Evolutionary conservation across 2,113 vertebrate genomes (phyloP).

Genomic region (Abramis brama): DNA sequence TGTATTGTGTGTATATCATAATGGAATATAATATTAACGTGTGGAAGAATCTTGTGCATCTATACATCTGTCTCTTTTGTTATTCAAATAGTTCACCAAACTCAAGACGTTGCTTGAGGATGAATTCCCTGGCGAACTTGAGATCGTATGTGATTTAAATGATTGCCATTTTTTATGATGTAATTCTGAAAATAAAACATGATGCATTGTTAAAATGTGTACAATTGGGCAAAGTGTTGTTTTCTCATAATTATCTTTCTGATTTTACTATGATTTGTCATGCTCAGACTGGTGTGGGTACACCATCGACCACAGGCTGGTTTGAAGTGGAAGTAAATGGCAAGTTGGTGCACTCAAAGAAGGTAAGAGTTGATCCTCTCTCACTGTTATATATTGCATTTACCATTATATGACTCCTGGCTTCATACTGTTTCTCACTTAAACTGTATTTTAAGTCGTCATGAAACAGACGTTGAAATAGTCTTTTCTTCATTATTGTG

Average conservation of each 20-base stretch:
- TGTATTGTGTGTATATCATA: not conserved
- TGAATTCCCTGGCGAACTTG: conserved; percentile 62
- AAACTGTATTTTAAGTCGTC: no score
- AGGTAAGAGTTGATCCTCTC: conserved; percentile 45
- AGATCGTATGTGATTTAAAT: conserved; percentile 56
- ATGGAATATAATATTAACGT: not conserved
- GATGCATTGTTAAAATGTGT: not conserved
- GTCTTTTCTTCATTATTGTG: no score
- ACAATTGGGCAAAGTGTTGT: not conserved
- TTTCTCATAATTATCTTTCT: not conserved
- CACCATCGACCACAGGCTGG: conserved; percentile 55
- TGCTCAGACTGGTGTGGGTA: conserved; percentile 57
- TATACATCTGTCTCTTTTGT: not conserved
- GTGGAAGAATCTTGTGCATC: not conserved
- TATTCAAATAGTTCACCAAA: conserved; percentile 52
- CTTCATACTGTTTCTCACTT: not conserved
- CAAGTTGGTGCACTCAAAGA: conserved; percentile 63
- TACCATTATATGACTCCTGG: no score
- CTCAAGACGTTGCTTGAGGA: conserved; percentile 62
- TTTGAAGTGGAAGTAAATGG: conserved; percentile 64
- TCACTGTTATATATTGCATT: not conserved
- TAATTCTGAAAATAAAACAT: not conserved
- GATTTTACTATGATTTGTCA: not conserved
- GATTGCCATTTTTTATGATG: not conserved
- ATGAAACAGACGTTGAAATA: no score